Evolutionary conservation across 2,113 vertebrate species (phyloP).

Genomic region (Nibea albiflora): DNA sequence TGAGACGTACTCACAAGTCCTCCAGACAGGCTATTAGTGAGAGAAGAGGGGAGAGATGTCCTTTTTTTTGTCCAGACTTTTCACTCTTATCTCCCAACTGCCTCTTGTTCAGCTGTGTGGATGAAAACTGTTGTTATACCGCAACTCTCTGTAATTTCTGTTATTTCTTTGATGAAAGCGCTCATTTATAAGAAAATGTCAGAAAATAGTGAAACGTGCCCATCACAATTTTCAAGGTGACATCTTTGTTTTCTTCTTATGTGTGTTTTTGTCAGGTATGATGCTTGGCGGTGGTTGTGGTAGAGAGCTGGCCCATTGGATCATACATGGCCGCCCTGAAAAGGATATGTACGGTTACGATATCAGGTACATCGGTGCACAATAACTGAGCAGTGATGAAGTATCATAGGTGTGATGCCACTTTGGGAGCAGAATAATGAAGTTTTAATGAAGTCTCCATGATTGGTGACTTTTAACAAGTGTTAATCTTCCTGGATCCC

Average conservation of each 20-base stretch:
- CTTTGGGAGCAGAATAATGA: not conserved
- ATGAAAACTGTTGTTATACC: not conserved
- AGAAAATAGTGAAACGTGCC: not conserved
- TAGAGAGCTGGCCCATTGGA: slow-evolving; percentile 94
- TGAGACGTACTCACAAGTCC: slow-evolving; percentile 1
- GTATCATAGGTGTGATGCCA: not conserved
- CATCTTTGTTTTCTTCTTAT: not conserved
- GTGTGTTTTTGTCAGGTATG: slow-evolving; percentile 87
- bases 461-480: slow-evolving; percentile 37
- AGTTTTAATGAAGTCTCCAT: slow-evolving; percentile 17
- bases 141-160: not conserved
- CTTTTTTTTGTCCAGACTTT: slow-evolving; percentile 6
- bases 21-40: not conserved
- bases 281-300: slow-evolving; percentile 98
- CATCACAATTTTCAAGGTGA: not conserved
- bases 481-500: not conserved
- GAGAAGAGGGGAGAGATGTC: not conserved
- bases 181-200: not conserved
- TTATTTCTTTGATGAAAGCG: not conserved
- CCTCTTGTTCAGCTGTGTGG: not conserved
- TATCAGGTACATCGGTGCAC: slow-evolving; percentile 86
- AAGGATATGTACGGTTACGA: slow-evolving; percentile 98
- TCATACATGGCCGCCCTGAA: slow-evolving; percentile 91
- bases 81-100: not conserved
- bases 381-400: not conserved